Conservation (phyloP, 2,797 vertebrate species). For the Anolis apletophallus region DNA sequence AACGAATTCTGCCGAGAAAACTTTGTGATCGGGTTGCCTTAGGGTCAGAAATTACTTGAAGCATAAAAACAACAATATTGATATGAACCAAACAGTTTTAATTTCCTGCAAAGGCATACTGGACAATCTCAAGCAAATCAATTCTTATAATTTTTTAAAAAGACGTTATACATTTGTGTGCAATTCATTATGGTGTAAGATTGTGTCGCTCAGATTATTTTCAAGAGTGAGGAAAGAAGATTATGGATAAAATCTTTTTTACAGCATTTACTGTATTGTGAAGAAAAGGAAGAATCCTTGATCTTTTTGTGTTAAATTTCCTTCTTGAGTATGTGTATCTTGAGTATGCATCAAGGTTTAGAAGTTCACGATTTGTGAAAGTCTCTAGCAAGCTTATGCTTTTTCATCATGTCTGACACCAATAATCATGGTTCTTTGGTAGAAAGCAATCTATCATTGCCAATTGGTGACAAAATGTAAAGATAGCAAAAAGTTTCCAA, state of each 20-base stretch:
- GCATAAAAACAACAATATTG: neutral
- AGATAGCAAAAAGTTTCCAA: slow-evolving; percentile 44
- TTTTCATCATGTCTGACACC: slow-evolving; percentile 41
- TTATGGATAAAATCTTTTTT: neutral
- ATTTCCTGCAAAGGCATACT: neutral
- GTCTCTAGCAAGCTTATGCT: slow-evolving; percentile 44
- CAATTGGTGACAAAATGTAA: neutral
- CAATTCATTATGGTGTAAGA: neutral
- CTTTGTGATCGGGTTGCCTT: no score
- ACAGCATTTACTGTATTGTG: neutral
- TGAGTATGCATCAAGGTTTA: slow-evolving; percentile 6
- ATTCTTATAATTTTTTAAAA: neutral
- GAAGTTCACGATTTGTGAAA: slow-evolving; percentile 36
- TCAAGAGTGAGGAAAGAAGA: neutral
- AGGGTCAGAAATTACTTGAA: no score
- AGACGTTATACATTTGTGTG: neutral
- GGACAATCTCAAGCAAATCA: neutral
- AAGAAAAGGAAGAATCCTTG: neutral
- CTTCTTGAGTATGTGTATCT: no score
- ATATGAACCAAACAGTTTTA: neutral
- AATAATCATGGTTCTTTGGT: slow-evolving; percentile 42
- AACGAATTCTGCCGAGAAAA: no score
- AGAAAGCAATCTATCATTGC: slow-evolving; percentile 41
- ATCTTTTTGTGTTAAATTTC: slow-evolving; percentile 8
- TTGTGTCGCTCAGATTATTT: neutral